phyloP scores from a whole-genome alignment of 2,113 vertebrate genomes.

The Zingel zingel region DNA sequence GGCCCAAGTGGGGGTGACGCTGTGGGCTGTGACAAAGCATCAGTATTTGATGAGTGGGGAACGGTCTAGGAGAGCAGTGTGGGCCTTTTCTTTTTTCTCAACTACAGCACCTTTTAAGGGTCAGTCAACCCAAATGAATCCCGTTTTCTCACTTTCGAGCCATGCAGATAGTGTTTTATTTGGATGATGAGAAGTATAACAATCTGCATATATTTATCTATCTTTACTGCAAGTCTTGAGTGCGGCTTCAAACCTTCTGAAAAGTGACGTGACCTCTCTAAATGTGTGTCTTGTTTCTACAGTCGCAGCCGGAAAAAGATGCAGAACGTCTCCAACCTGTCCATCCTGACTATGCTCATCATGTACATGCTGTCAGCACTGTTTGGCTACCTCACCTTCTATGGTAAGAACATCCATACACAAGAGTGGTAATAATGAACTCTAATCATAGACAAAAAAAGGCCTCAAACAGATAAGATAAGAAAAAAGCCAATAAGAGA shows the following conservation, averaged over 20 bases:
- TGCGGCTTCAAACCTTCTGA: not conserved
- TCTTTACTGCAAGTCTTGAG: not conserved
- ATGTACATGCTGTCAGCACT: slow-evolving; percentile 97
- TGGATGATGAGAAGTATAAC: not conserved
- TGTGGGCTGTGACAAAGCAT: no score
- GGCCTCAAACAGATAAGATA: not conserved
- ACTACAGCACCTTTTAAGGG: no score
- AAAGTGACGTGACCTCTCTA: not conserved
- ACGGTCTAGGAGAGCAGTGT: no score
- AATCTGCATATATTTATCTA: not conserved
- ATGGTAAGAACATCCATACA: slow-evolving; percentile 82
- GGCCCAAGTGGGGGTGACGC: no score
- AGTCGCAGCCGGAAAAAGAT: slow-evolving; percentile 92
- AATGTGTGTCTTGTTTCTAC: slow-evolving; percentile 30
- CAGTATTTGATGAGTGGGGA: no score
- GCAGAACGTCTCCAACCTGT: slow-evolving; percentile 95
- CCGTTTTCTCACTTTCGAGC: not conserved
- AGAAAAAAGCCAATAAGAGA: no score
- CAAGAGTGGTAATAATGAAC: not conserved
- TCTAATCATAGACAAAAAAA: no score
- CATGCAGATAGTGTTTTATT: not conserved
- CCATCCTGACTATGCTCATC: slow-evolving; percentile 93
- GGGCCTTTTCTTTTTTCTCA: no score
- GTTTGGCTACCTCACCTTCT: slow-evolving; percentile 97
- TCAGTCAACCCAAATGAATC: not conserved